Evolutionary conservation across 53 echinoderm and acorn worm genomes (phyloP), one percentile per base, ranked within the genome.

Genomic region (Henricia sp.): DNA sequence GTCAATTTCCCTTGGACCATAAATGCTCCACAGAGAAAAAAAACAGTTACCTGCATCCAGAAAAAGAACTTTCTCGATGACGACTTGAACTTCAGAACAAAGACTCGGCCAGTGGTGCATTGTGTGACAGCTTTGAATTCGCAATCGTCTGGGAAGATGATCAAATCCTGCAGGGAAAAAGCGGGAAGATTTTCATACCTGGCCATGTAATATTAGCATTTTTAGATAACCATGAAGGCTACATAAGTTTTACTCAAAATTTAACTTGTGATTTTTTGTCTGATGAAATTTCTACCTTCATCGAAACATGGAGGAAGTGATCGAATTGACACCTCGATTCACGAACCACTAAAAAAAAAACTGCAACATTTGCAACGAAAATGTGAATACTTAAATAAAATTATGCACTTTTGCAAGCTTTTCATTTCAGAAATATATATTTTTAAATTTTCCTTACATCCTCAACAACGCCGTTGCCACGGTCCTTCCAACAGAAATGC

Each of bases 401-500:
- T 43, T 28, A 36, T 4, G 28, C 0, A 25, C 1, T n/a, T n/a
- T n/a, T n/a, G n/a, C n/a, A n/a, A n/a, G n/a, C n/a, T n/a, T n/a
- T n/a, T n/a, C n/a, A n/a, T n/a, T n/a, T n/a, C n/a, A n/a, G n/a
- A n/a, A n/a, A 24, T 24, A 58, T 9, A 9, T 17, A 12, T 58
- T 58, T 58, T 17, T 58, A 6, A 6, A 24, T 58, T 8, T 37
- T 69, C 25, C 85, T 88, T 67, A 97, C 99, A 88, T 97, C 99
- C 27, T 95, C 99, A 50, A 97, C 94, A 13, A 82, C 84, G 62
- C 99, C 99, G 11, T 77, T 59, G 19, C 94, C 88, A 11, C 99
- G 89, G 52, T 96, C 94, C 84, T 97, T 97, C 99, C 99, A 97
- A 57, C 99, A 97, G 68, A 97, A 97, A 68, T 97, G 99, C 77